Evolutionary conservation across 2,888 invertebrate species (phyloP).

Genomic region (Campoplex capitator): DNA sequence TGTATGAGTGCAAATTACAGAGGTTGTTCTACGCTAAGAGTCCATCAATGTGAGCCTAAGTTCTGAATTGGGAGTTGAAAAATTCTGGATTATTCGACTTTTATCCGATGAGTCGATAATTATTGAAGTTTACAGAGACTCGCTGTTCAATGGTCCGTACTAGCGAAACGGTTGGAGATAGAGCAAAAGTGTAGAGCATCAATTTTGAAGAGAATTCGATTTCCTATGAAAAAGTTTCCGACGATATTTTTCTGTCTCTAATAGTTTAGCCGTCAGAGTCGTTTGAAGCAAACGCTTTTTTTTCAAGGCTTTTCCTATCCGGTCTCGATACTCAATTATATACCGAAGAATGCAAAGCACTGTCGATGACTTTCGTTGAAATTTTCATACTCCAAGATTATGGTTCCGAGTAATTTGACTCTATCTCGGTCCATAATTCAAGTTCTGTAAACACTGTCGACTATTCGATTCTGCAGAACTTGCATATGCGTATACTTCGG

Average conservation of each 20-base stretch:
- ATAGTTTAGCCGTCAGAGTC: too few species aligned
- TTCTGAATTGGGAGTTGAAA: neutral
- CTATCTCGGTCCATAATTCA: neutral
- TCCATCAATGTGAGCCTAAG: neutral
- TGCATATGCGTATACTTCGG: neutral
- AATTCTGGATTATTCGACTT: neutral
- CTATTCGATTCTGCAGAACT: neutral
- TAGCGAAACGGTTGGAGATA: neutral
- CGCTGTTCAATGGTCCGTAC: neutral
- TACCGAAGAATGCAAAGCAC: neutral
- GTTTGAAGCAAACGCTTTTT: neutral
- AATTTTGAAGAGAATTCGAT: too few species aligned
- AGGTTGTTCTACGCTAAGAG: neutral
- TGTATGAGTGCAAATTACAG: neutral
- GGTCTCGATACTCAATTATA: too few species aligned
- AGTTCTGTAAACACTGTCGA: neutral
- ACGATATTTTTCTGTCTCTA: too few species aligned
- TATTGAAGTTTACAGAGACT: neutral
- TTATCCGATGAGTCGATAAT: neutral
- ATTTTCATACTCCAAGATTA: neutral
- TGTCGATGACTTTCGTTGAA: neutral
- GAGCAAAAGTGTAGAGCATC: neutral
- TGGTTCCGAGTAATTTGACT: neutral
- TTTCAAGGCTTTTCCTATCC: neutral
- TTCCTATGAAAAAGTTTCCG: too few species aligned